Conservation (phyloP, 2,888 invertebrate species). For the Tachina fera region DNA sequence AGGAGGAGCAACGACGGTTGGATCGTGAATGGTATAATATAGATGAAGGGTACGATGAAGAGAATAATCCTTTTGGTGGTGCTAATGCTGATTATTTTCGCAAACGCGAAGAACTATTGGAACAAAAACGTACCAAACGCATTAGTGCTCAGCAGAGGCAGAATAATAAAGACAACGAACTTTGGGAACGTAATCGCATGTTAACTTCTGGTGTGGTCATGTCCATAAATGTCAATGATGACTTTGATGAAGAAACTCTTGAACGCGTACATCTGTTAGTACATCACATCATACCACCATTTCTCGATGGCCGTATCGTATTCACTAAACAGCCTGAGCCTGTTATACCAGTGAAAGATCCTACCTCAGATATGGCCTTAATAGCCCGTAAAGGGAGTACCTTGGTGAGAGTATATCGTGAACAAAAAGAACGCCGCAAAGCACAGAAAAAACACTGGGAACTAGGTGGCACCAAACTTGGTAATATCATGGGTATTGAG, state of each 20-base stretch:
- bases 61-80: slow-evolving; percentile 95
- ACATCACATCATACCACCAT: slow-evolving; percentile 99
- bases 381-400: slow-evolving; percentile 97
- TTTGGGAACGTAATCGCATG: slow-evolving; percentile 99
- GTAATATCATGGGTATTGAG: slow-evolving; percentile 97
- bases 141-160: slow-evolving; percentile 98
- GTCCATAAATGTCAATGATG: slow-evolving; percentile 93
- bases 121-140: slow-evolving; percentile 94
- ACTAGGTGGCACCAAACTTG: slow-evolving; percentile 93
- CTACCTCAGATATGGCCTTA: slow-evolving; percentile 98
- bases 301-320: slow-evolving; percentile 98
- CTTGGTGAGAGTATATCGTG: slow-evolving; percentile 94
- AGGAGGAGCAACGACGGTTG: slow-evolving; percentile 93
- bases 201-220: slow-evolving; percentile 96
- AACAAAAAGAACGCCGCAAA: slow-evolving; percentile 97
- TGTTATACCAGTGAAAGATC: slow-evolving; percentile 97
- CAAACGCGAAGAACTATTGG: slow-evolving; percentile 96
- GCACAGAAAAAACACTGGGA: slow-evolving; percentile 99
- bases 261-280: slow-evolving; percentile 97
- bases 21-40: slow-evolving; percentile 99
- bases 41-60: slow-evolving; percentile 96
- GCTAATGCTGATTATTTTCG: slow-evolving; percentile 96
- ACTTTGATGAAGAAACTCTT: slow-evolving; percentile 97
- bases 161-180: slow-evolving; percentile 98
- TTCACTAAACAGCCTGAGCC: slow-evolving; percentile 99